Evolutionary conservation across 2,888 invertebrate species (phyloP).

Genomic region (Eristalis intricaria): DNA sequence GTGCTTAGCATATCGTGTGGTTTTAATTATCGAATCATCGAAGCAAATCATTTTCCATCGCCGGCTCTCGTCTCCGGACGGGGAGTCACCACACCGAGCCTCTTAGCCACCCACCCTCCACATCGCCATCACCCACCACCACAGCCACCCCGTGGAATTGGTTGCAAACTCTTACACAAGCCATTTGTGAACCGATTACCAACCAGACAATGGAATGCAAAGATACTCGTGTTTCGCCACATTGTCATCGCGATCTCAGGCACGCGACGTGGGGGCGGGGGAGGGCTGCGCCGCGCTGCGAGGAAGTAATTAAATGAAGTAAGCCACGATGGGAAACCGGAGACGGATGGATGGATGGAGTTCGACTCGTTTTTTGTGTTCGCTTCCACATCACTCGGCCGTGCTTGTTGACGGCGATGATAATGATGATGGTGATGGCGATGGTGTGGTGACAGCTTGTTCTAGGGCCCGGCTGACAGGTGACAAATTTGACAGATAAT

Average conservation of each 20-base stretch:
- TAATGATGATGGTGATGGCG: neutral
- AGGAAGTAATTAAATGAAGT: constrained; percentile 72
- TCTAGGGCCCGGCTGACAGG: constrained; percentile 35
- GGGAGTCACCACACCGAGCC: constrained; percentile 1
- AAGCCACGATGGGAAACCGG: constrained; percentile 63
- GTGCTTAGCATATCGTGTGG: constrained; percentile 63
- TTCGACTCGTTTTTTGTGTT: constrained; percentile 18
- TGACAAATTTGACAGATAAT: constrained; percentile 67
- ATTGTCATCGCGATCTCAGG: constrained; percentile 28
- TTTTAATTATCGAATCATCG: constrained; percentile 71
- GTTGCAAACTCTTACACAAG: constrained; percentile 46
- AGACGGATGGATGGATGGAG: constrained; percentile 51
- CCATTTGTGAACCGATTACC: constrained; percentile 61
- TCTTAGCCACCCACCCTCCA: neutral
- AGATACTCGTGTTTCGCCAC: constrained; percentile 49
- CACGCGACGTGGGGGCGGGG: neutral
- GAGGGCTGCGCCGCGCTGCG: neutral
- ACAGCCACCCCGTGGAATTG: constrained; percentile 16
- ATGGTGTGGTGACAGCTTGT: neutral
- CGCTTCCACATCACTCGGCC: neutral
- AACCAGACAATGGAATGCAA: constrained; percentile 61
- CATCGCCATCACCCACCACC: constrained; percentile 1
- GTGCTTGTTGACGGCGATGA: constrained; percentile 21
- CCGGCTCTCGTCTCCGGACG: constrained; percentile 36
- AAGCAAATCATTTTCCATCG: constrained; percentile 70